Conservation (phyloP, 2,888 invertebrate genomes). For the Schrankia costaestrigalis region DNA sequence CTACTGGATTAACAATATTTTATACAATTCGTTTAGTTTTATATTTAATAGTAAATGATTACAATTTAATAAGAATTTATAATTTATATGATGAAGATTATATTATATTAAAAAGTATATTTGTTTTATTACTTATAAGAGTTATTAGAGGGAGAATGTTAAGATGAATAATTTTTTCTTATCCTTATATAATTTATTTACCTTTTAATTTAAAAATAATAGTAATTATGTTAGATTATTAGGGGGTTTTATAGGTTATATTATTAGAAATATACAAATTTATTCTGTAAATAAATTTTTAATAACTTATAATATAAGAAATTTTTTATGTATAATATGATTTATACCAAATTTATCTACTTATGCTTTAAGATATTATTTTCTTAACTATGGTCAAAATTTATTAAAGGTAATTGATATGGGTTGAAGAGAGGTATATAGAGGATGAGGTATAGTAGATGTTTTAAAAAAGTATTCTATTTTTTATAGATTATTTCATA, state of each 20-base stretch:
- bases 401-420: constrained; percentile 69
- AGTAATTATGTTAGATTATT: constrained; percentile 71
- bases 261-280: constrained; percentile 65
- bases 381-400: constrained; percentile 62
- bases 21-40: constrained; percentile 80
- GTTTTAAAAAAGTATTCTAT: constrained; percentile 60
- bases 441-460: constrained; percentile 61
- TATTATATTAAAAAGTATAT: constrained; percentile 71
- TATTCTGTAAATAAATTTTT: constrained; percentile 65
- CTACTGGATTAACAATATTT: constrained; percentile 80
- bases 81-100: constrained; percentile 73
- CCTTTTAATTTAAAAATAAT: constrained; percentile 74
- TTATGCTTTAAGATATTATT: constrained; percentile 65
- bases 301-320: constrained; percentile 49
- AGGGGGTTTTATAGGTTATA: constrained; percentile 60
- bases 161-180: constrained; percentile 78
- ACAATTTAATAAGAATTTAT: constrained; percentile 70
- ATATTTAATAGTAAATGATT: constrained; percentile 75
- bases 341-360: constrained; percentile 76
- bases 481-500: constrained; percentile 60
- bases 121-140: constrained; percentile 72
- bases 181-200: constrained; percentile 77
- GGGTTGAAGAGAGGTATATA: constrained; percentile 72
- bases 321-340: constrained; percentile 69
- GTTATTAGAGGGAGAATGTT: constrained; percentile 77